These are phyloP conservation scores for Cryptomyrus ogoouensis DNA, from an alignment of 2,113 vertebrate genomes.

Conservation along the genomic window DNA sequence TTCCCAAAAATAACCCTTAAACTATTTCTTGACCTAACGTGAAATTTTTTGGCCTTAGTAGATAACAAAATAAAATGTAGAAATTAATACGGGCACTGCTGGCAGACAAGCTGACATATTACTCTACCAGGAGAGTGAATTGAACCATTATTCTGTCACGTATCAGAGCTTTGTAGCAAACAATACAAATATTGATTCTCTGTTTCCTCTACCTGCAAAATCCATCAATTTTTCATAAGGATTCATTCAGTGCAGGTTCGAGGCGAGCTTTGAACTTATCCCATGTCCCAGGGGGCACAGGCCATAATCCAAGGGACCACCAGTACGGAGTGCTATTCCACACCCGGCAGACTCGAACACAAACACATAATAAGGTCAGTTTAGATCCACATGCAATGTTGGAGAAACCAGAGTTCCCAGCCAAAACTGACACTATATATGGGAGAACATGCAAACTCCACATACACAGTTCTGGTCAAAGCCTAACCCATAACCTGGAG, in stretches of 20 bases:
- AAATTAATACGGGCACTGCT: neutral
- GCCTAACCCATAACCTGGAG: neutral
- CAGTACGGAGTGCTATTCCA: neutral
- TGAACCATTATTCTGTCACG: neutral
- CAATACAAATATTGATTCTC: neutral
- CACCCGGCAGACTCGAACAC: neutral
- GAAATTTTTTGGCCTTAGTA: neutral
- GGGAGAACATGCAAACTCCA: neutral
- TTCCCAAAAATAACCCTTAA: neutral
- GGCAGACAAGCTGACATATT: neutral
- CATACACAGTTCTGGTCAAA: neutral
- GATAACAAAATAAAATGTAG: neutral
- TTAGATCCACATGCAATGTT: neutral
- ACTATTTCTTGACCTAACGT: neutral
- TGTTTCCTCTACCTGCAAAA: neutral
- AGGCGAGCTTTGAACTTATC: neutral
- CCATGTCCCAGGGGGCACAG: neutral
- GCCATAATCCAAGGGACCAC: neutral
- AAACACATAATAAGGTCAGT: neutral
- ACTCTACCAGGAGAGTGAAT: neutral
- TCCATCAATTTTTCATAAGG: neutral
- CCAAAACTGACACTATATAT: neutral
- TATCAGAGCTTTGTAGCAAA: neutral
- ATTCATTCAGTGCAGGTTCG: neutral
- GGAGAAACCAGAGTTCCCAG: neutral